A percentile compares a stretch with the other conserved stretches of the same genome.
phyloP scores from a whole-genome alignment of 2,113 vertebrate genomes.

The Ictidomys tridecemlineatus region DNA sequence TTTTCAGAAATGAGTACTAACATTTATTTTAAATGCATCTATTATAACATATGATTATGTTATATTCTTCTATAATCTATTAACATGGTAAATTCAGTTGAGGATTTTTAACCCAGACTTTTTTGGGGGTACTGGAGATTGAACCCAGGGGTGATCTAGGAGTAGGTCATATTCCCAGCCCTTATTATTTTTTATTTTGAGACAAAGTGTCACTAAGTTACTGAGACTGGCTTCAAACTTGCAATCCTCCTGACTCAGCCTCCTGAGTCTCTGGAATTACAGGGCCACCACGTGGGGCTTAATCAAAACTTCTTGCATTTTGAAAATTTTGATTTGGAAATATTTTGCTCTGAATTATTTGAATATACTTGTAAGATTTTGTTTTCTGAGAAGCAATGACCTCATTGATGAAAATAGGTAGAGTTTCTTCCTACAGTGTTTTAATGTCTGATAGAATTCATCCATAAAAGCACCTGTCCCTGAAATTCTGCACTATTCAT shows the following conservation, averaged over 20 bases:
- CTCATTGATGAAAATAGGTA: neutral
- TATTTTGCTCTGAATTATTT: constrained; percentile 8
- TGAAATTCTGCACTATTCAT: neutral
- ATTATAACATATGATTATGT: neutral
- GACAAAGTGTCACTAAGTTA: no score
- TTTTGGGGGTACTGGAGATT: no score
- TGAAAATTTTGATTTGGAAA: constrained; percentile 2
- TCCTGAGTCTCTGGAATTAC: no score
- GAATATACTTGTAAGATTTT: neutral
- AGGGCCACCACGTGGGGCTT: no score
- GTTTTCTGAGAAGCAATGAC: neutral
- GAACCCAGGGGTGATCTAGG: no score
- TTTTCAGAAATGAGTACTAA: neutral
- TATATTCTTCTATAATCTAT: neutral
- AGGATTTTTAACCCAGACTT: no score
- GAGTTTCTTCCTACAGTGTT: neutral
- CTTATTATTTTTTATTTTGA: no score
- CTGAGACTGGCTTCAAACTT: no score
- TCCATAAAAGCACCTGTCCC: neutral
- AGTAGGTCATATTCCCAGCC: no score
- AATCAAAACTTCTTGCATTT: neutral
- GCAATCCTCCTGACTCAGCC: no score
- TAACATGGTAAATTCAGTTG: neutral
- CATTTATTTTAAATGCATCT: neutral
- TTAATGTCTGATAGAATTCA: neutral